Evolutionary conservation across 1,140 invertebrate genomes (phyloP).

Genomic region (Lepidurus apus): DNA sequence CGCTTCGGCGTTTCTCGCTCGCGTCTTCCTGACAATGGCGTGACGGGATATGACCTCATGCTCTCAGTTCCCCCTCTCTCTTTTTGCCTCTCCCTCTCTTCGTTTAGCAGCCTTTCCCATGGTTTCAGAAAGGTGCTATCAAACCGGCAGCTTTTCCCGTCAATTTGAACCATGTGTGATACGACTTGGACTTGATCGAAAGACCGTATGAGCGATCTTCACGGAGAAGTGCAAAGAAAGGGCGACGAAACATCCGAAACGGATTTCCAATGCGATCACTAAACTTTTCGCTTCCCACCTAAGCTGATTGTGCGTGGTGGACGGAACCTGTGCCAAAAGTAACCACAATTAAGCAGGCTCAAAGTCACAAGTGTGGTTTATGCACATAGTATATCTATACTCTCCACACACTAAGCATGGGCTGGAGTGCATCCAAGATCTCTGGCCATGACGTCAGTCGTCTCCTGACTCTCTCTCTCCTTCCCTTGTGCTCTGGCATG

Average conservation of each 20-base stretch:
- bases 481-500: neutral
- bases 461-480: constrained; percentile 12
- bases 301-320: neutral
- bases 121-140: neutral
- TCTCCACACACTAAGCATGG: neutral
- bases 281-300: neutral
- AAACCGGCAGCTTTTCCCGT: neutral
- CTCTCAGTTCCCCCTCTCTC: neutral
- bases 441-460: neutral
- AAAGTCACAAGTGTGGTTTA: constrained; percentile 22
- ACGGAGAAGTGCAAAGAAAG: neutral
- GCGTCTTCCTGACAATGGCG: constrained; percentile 17
- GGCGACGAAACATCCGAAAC: neutral
- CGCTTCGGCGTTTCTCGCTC: constrained; percentile 14
- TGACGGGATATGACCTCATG: constrained; percentile 21
- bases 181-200: neutral
- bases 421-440: constrained; percentile 16
- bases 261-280: neutral
- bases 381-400: neutral
- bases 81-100: neutral
- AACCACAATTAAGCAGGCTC: neutral
- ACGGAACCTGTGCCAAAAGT: neutral
- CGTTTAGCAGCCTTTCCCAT: neutral
- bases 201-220: neutral
- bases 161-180: neutral